A percentile compares a stretch with the other conserved stretches of the same genome.
These are phyloP conservation scores for Xenopus petersii DNA, from an alignment of 2,797 vertebrate genomes.

Conservation along the genomic window DNA sequence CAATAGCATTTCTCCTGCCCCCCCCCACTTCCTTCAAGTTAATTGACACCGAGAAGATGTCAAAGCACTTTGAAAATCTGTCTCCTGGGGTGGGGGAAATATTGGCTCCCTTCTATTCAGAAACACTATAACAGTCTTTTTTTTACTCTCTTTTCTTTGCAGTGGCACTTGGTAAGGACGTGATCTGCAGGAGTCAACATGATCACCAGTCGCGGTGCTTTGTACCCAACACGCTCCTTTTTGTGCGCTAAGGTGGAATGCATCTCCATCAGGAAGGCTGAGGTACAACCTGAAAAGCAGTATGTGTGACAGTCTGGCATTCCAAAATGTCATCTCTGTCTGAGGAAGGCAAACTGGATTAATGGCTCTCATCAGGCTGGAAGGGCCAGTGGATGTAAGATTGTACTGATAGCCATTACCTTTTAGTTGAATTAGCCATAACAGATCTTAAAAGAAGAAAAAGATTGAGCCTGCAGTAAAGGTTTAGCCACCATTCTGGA, in stretches of 20 bases:
- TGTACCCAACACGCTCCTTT: neutral
- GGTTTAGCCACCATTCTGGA: slow-evolving; percentile 12
- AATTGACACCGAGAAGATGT: neutral
- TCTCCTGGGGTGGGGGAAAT: neutral
- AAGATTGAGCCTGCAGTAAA: too few species aligned
- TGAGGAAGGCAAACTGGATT: slow-evolving; percentile 18
- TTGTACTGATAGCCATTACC: neutral
- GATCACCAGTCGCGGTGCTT: neutral
- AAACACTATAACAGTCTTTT: neutral
- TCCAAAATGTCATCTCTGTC: neutral
- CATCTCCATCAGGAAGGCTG: slow-evolving; percentile 8
- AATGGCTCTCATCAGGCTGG: slow-evolving; percentile 9
- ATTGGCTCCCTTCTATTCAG: too few species aligned
- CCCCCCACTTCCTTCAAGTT: neutral
- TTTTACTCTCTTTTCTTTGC: neutral
- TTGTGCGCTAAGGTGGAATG: slow-evolving; percentile 18
- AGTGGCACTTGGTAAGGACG: neutral
- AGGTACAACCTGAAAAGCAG: neutral
- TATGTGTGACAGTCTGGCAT: slow-evolving; percentile 1
- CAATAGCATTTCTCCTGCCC: neutral
- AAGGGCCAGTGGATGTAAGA: slow-evolving; percentile 15
- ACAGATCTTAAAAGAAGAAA: neutral
- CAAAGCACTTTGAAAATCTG: slow-evolving; percentile 1
- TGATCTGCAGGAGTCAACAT: slow-evolving; percentile 8
- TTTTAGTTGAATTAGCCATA: too few species aligned